phyloP scores from a whole-genome alignment of 2,113 vertebrate species.

The Scolopax mira region DNA sequence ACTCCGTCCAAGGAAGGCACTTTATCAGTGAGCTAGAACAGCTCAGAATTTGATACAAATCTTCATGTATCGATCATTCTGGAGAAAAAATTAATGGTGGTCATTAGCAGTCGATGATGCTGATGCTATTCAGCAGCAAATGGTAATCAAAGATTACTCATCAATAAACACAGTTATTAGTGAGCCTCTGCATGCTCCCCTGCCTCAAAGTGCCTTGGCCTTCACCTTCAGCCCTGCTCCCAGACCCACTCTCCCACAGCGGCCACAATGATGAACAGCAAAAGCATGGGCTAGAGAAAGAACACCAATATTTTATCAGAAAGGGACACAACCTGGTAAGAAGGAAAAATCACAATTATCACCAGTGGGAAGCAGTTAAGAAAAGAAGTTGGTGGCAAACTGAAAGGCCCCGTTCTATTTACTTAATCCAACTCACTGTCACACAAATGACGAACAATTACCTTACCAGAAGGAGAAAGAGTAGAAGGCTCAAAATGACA shows the following conservation, averaged over 20 bases:
- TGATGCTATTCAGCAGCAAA: neutral
- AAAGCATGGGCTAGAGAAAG: rapidly evolving
- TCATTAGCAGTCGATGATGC: neutral
- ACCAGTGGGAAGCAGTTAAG: neutral
- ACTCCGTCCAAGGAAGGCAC: neutral
- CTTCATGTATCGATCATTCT: neutral
- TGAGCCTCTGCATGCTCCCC: neutral
- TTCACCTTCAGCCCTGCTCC: neutral
- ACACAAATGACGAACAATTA: neutral
- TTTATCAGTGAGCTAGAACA: neutral
- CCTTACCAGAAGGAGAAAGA: neutral
- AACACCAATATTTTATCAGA: neutral
- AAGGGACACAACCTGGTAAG: neutral
- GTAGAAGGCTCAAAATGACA: neutral
- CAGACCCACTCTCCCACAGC: neutral
- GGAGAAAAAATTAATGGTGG: neutral
- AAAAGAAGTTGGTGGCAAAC: neutral
- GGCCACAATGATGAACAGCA: neutral
- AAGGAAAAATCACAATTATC: neutral
- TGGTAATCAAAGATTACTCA: neutral
- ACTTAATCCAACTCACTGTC: neutral
- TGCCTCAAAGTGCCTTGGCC: neutral
- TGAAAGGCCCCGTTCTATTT: neutral
- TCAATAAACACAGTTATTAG: neutral
- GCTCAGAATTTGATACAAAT: neutral